A percentile compares a stretch with the other conserved stretches of the same genome.
Evolutionary conservation across 1,140 invertebrate species (phyloP).

Genomic region (Drosophila simulans): DNA sequence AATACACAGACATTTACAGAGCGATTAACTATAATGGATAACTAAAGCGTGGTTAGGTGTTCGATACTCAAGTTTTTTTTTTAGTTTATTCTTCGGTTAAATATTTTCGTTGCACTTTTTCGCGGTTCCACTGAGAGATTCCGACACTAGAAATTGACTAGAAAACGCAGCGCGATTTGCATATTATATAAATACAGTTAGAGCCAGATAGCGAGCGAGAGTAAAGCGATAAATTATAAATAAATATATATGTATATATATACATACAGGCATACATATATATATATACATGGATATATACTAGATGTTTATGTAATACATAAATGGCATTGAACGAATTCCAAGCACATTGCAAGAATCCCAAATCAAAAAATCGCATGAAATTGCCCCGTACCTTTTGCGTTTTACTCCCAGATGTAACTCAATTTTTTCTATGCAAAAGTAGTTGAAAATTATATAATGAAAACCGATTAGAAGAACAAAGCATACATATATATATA

Average conservation of each 20-base stretch:
- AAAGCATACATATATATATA: background rate
- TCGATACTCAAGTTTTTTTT: constrained; percentile 21
- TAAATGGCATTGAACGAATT: constrained; percentile 46
- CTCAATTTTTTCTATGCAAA: constrained; percentile 46
- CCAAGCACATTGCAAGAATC: constrained; percentile 52
- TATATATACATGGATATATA: constrained; percentile 44
- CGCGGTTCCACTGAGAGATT: constrained; percentile 20
- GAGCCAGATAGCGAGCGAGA: constrained; percentile 40
- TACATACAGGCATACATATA: constrained; percentile 38
- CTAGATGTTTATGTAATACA: constrained; percentile 73
- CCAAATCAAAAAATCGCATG: constrained; percentile 22
- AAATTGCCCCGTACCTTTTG: constrained; percentile 3
- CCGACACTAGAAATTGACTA: constrained; percentile 49
- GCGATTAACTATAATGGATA: constrained; percentile 34
- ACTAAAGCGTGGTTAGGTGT: constrained; percentile 52
- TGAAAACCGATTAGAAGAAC: constrained; percentile 12
- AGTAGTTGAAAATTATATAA: constrained; percentile 41
- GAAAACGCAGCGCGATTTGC: constrained; percentile 67
- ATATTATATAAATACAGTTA: constrained; percentile 48
- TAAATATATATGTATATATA: constrained; percentile 42
- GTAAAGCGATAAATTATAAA: constrained; percentile 15
- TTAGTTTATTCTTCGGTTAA: background rate
- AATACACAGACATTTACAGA: constrained; percentile 38
- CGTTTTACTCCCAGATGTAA: constrained; percentile 21
- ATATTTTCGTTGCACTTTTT: background rate